phyloP scores from a whole-genome alignment of 2,888 invertebrate species.

The Synanthedon vespiformis region DNA sequence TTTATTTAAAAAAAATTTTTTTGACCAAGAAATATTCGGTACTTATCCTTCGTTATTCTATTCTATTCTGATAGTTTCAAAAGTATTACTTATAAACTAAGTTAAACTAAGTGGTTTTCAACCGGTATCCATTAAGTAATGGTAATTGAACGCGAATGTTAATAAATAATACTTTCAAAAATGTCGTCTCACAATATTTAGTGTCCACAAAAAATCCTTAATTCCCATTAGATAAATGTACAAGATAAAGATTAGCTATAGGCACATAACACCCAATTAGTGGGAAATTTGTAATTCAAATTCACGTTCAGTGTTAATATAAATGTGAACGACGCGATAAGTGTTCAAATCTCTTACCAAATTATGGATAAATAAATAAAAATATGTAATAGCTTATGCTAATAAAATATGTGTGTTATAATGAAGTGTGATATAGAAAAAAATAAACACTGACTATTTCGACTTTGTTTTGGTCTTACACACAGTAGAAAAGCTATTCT shows the following conservation, averaged over 20 bases:
- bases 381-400: slow-evolving; percentile 2
- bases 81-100: no score
- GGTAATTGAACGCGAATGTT: no score
- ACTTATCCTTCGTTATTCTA: no score
- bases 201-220: not conserved
- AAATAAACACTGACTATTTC: not conserved
- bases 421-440: slow-evolving; percentile 2
- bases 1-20: no score
- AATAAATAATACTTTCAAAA: no score
- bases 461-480: not conserved
- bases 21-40: no score
- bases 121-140: no score
- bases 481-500: not conserved
- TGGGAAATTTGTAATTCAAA: slow-evolving; percentile 35
- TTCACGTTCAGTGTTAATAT: slow-evolving; percentile 8
- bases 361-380: slow-evolving; percentile 4
- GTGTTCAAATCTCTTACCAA: slow-evolving; percentile 7
- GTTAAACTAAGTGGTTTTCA: no score
- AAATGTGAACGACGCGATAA: slow-evolving; percentile 26
- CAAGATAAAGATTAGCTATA: slow-evolving; percentile 30
- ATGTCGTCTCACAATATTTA: no score
- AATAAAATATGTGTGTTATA: not conserved
- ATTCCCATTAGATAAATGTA: slow-evolving; percentile 35
- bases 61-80: no score
- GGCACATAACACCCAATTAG: slow-evolving; percentile 48